Evolutionary conservation across 2,888 invertebrate genomes (phyloP), one percentile per base, ranked within the genome.

Genomic region (Zygogramma bicolorata): DNA sequence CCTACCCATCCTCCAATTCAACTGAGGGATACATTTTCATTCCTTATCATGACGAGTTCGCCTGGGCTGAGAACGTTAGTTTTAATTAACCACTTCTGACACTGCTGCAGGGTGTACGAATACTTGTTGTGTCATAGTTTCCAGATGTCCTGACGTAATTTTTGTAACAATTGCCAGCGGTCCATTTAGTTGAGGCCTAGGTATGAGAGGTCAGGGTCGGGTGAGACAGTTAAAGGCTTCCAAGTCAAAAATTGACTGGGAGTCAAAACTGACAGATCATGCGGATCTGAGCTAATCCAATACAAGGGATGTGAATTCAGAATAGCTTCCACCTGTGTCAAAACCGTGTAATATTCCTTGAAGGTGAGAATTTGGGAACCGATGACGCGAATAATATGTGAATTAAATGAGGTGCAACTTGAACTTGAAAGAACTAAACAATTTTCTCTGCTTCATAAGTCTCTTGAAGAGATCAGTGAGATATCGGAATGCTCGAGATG

Each of bases 181-280:
- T 40, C 1, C 40, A 40, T 13, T 40, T 40, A n/a, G 15, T 40
- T 40, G 40, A 40, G 40, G 4, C 40, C 13, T 40, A n/a, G n/a
- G 15, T 40, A 1, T 40, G 40, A 40, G n/a, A 40, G 40, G n/a
- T 40, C 40, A 40, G 40, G 4, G 40, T 40, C 40, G 4, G 40
- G 40, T n/a, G n/a, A n/a, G 10, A n/a, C 3, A 40, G 40, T 40
- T 1, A n/a, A 40, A n/a, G 4, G 40, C 15, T 40, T 4, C 40
- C n/a, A n/a, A n/a, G 57, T 69, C 3, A 69, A 15, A 42, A 69
- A 69, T 27, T 69, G 63, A n/a, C 34, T 42, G 42, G 69, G 57
- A 22, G 40, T 18, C 15, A 29, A 5, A 38, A 42, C 13, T 38
- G 53, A 2, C 29, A 53, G 5, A 29, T 69, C 57, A 18, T 58